Percentiles rank a stretch among this genome's conserved stretches.
Evolutionary conservation across 1,140 invertebrate genomes (phyloP).

Genomic region (Planococcus citri): DNA sequence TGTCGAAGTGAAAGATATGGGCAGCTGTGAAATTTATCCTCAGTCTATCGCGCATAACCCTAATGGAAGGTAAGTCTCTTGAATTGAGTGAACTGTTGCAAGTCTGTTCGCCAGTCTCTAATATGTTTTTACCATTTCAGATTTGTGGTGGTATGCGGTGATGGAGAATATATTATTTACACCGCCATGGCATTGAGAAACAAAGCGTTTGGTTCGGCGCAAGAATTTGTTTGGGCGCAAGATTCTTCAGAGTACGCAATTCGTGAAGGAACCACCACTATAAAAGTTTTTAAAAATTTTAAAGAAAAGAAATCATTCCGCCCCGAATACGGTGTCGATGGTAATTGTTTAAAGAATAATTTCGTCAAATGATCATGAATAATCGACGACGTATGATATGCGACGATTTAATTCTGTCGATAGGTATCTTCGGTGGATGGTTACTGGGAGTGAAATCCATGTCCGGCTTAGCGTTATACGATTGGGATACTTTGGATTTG

Average conservation of each 20-base stretch:
- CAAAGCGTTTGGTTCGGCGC: conserved; percentile 94
- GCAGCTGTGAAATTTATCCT: conserved; percentile 97
- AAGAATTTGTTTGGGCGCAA: conserved; percentile 97
- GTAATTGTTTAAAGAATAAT: conserved; percentile 34
- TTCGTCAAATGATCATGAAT: too few species aligned
- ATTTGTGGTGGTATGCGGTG: conserved; percentile 97
- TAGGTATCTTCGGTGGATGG: conserved; percentile 89
- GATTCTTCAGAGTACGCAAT: conserved; percentile 94
- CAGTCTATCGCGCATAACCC: conserved; percentile 97
- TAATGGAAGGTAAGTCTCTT: conserved; percentile 62
- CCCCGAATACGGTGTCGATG: conserved; percentile 89
- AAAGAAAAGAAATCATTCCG: conserved; percentile 93
- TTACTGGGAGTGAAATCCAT: conserved; percentile 89
- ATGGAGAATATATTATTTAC: conserved; percentile 98
- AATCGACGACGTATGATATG: too few species aligned
- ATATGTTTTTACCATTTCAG: conserved; percentile 33
- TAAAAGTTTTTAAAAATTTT: conserved; percentile 97
- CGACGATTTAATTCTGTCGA: conserved; percentile 26
- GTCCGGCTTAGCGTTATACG: conserved; percentile 87
- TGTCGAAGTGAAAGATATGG: conserved; percentile 95
- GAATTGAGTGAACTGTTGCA: neutral
- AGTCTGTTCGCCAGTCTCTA: neutral
- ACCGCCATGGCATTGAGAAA: conserved; percentile 97
- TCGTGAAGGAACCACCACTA: conserved; percentile 73
- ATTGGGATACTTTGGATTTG: conserved; percentile 90